Evolutionary conservation across 1,140 invertebrate genomes (phyloP), one percentile per base, ranked within the genome.

Genomic region (Drosophila tropicalis): DNA sequence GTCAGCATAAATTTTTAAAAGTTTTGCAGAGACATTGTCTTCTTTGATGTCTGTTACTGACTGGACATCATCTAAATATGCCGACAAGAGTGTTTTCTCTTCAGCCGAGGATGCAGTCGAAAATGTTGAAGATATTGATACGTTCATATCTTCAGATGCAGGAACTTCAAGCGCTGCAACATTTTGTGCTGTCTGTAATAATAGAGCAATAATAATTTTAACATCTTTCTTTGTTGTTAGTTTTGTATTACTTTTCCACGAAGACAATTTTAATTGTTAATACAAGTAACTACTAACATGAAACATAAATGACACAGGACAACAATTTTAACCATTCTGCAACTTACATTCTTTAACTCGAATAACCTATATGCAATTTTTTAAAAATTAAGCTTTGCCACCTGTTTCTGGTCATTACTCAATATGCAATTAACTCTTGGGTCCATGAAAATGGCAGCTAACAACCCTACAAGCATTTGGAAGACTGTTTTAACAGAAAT

Each of bases 361-460:
- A 70, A 39, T 51, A 70, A 60, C 41, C 61, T 40, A 60, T 29
- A 65, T 19, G 60, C 70, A 25, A 57, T 70, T 65, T 65, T 68
- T 40, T 74, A 70, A 19, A 70, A 74, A 61, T 65, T 70, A 6
- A 15, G 10, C 22, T 70, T 74, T 51, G 62, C 62, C 22, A 74
- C 40, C 3, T 3, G n/a, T 65, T 70, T 74, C 34, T 74, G 72
- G 10, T 61, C 10, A 3, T 36, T 10, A 5, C 25, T 62, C 25
- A 65, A 62, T 10, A 65, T 55, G 29, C 32, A 64, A 58, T 70
- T 70, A 47, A 66, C 56, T n/a, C 67, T 62, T 9, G 67, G 62
- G 36, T 70, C 67, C 55, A 74, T 69, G 36, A 70, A 74, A 34
- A 69, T 65, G 13, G 62, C 72, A 36, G 64, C 19, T 44, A 68